These are phyloP conservation scores for Myotis lucifugus DNA, from an alignment of 2,113 vertebrate genomes.

Conservation along the genomic window DNA sequence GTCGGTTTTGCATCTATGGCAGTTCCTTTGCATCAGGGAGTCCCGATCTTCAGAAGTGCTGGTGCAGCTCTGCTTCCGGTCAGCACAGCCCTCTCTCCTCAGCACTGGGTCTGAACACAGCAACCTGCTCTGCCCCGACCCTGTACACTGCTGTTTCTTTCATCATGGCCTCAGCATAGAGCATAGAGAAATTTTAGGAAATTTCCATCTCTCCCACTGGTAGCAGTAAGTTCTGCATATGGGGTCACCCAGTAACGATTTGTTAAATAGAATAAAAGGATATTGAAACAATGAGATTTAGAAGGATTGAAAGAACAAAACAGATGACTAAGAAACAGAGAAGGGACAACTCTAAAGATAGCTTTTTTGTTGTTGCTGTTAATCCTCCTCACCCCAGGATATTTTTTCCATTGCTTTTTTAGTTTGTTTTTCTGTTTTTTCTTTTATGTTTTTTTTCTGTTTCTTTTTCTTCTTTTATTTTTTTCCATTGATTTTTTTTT, in stretches of 20 bases:
- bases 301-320: background rate
- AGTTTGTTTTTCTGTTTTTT: too few species aligned
- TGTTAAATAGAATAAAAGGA: slow-evolving; percentile 30
- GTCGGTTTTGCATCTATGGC: background rate
- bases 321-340: background rate
- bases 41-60: background rate
- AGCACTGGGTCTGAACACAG: background rate
- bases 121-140: background rate
- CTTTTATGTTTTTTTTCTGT: too few species aligned
- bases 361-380: background rate
- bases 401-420: too few species aligned
- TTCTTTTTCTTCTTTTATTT: too few species aligned
- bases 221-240: background rate
- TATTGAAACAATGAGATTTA: background rate
- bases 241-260: background rate
- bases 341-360: background rate
- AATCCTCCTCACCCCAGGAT: too few species aligned
- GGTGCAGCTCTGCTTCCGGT: background rate
- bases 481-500: too few species aligned
- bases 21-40: background rate
- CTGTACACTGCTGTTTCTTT: background rate
- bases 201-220: background rate
- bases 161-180: background rate
- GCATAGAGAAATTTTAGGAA: background rate
- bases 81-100: background rate